Evolutionary conservation across 2,888 invertebrate species (phyloP), one percentile per base, ranked within the genome.

Genomic region (Agrilus mali): DNA sequence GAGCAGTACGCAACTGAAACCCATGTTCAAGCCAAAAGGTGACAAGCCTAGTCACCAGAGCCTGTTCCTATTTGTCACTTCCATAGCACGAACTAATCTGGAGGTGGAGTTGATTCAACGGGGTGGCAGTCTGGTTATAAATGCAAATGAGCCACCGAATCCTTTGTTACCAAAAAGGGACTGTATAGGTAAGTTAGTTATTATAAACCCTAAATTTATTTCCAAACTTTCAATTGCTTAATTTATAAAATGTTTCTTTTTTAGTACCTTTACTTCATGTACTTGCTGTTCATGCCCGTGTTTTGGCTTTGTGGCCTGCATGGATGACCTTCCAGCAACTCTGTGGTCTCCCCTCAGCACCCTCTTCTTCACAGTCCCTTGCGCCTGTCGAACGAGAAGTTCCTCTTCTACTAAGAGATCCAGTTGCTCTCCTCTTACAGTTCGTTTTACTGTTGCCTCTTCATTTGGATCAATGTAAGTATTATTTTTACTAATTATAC

Each of bases 81-180:
- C 89, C 1, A 82, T 90, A 48, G 87, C 86, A 39, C 78, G 95
- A 54, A 92, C 88, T 40, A 94, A 94, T 73, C 74, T 95, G 46
- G 95, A 95, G 71, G 78, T 93, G 45, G 94, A 95, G 69, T 74
- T 95, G 37, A 82, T 90, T 47, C 88, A 90, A 66, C 76, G 89
- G 36, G 88, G 87, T n/a, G 90, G 90, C 8, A 75, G 78, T n/a
- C 70, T 90, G 10, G 65, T 69, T 8, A 61, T 63, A 2, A 49
- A 55, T 33, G 49, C 61, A 3, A 58, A 53, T 39, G 60, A 67
- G 36, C 65, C 70, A 2, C 60, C 69, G 3, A 71, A 78, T 55
- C 69, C 80, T 3, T 77, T 82, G 56, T 78, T 80, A 60, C 82
- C 85, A 35, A 82, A 86, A 59, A 74, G 86, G 45, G 86, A 86